Percentiles rank a stretch among this genome's conserved stretches.
Conservation (phyloP, 2,113 vertebrate genomes). For the Melanotaenia duboulayi region DNA sequence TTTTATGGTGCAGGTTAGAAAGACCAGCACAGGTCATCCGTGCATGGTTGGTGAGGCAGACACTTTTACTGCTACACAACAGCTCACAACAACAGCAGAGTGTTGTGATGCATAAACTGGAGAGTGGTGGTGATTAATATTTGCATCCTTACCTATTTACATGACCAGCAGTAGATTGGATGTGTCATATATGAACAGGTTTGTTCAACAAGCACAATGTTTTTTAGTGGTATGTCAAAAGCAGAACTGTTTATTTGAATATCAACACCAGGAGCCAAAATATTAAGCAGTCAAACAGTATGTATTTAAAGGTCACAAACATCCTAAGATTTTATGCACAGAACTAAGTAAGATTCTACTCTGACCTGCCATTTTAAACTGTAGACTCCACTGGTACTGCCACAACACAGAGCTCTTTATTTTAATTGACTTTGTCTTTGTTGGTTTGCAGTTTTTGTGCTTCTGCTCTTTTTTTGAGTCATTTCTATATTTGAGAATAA, state of each 20-base stretch:
- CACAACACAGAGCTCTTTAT: neutral
- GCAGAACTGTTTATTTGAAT: neutral
- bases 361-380: neutral
- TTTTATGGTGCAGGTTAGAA: neutral
- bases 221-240: too few species aligned
- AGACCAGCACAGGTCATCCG: neutral
- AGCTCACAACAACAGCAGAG: neutral
- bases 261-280: neutral
- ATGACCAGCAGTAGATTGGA: neutral
- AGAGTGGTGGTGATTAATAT: neutral
- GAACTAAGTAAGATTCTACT: neutral
- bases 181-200: neutral
- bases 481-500: constrained; percentile 33
- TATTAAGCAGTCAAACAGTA: neutral
- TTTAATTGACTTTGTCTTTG: constrained; percentile 22
- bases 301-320: neutral
- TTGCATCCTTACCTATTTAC: neutral
- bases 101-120: neutral
- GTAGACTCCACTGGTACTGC: neutral
- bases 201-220: neutral
- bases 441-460: constrained; percentile 16
- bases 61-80: neutral
- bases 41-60: neutral
- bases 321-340: neutral
- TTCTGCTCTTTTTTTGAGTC: neutral